A percentile compares a stretch with the other conserved stretches of the same genome.
Evolutionary conservation across 2,797 vertebrate species (phyloP).

Genomic region (Streptopelia turtur): DNA sequence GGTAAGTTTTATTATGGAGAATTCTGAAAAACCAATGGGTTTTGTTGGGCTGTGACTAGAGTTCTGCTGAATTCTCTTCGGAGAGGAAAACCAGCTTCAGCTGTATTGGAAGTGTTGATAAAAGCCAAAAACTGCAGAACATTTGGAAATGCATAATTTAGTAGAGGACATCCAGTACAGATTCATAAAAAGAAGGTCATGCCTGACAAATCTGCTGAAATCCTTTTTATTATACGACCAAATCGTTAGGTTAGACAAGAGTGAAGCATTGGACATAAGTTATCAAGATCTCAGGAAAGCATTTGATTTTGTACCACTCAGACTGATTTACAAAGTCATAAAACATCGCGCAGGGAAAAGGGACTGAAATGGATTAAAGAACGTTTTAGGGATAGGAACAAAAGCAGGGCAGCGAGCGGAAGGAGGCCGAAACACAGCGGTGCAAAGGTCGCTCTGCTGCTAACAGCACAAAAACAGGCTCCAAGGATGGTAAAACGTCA

Average conservation of each 20-base stretch:
- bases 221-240: constrained; percentile 73
- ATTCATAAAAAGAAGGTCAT: constrained; percentile 77
- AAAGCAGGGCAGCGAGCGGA: background rate
- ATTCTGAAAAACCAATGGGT: background rate
- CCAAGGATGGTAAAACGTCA: background rate
- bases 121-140: constrained; percentile 72
- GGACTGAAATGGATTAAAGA: constrained; percentile 51
- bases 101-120: constrained; percentile 59
- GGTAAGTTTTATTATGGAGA: background rate
- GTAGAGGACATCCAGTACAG: constrained; percentile 69
- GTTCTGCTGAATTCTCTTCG: constrained; percentile 22
- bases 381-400: constrained; percentile 19
- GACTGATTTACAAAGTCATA: constrained; percentile 72
- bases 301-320: constrained; percentile 68
- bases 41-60: background rate
- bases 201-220: constrained; percentile 76
- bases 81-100: constrained; percentile 48
- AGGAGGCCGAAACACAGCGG: constrained; percentile 1
- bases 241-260: constrained; percentile 73
- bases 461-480: background rate
- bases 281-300: constrained; percentile 69
- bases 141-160: constrained; percentile 76
- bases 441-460: constrained; percentile 25
- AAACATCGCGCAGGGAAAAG: constrained; percentile 16
- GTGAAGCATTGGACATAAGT: constrained; percentile 67